phyloP scores from a whole-genome alignment of 2,113 vertebrate species.

The Ifrita kowaldi region DNA sequence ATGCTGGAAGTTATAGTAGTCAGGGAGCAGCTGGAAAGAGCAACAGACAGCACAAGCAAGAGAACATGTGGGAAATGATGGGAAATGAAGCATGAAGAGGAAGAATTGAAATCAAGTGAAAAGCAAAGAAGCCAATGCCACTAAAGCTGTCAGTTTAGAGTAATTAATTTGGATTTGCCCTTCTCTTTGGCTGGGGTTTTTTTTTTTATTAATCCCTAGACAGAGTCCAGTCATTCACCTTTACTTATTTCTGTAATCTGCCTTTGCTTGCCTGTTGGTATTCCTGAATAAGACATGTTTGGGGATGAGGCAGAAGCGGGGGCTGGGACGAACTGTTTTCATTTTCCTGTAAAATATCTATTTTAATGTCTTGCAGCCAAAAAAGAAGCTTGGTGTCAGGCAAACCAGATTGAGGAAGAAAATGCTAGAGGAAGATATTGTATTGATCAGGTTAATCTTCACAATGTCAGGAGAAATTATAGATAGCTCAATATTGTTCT shows the following conservation, averaged over 20 bases:
- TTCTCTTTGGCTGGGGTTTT: not conserved
- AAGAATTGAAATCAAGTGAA: not conserved
- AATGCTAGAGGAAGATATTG: not conserved
- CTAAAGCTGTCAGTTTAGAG: not conserved
- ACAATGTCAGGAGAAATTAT: not conserved
- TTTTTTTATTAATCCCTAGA: not conserved
- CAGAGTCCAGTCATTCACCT: not conserved
- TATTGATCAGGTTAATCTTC: not conserved
- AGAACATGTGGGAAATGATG: not conserved
- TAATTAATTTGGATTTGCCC: not conserved
- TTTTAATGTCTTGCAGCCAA: not conserved
- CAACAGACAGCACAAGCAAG: not conserved
- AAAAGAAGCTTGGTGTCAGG: not conserved
- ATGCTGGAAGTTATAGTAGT: not conserved
- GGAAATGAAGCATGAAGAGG: not conserved
- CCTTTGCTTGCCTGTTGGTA: not conserved
- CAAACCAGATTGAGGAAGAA: not conserved
- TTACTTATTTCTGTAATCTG: not conserved
- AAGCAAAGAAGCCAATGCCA: not conserved
- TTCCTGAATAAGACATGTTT: not conserved
- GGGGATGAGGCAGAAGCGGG: not conserved
- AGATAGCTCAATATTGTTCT: not conserved
- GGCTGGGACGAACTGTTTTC: not conserved
- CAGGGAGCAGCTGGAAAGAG: slow-evolving; percentile 14
- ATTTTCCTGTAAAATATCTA: not conserved